Evolutionary conservation across 2,797 vertebrate genomes (phyloP), one percentile per base, ranked within the genome.

Genomic region (Rallus crepitans): DNA sequence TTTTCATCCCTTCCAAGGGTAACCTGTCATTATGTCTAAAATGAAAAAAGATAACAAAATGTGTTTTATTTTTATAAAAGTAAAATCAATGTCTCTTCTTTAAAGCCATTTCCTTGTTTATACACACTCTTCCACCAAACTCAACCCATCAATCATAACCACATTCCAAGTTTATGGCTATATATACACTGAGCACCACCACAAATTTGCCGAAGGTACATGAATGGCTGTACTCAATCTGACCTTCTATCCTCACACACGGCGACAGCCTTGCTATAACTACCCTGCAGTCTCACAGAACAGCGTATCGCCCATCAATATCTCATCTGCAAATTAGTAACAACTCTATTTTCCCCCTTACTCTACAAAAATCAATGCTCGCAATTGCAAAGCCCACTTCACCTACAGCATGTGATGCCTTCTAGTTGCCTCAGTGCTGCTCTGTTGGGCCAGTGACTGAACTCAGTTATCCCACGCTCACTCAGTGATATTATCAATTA

Each of bases 1-100:
- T 59, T 82, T 73, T 47, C 42, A 80, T 66, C 68, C 77, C n/a
- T 77, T 92, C 70, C 80, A 89, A 93, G 61, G 31, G 63, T 84
- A 95, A 92, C 87, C 77, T 73, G 28, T 70, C 83, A 84, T 90
- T 82, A 86, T 52, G 28, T 68, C 59, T 61, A 75, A 80, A 71
- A 23, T 69, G 47, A 60, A 70, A 61, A 69, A 79, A 61, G 9
- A 52, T 86, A 95, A 85, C 66, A 86, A 93, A 93, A 64, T 47
- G 52, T 31, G 24, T 8, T 91, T 95, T 89, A 87, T 94, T 97
- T 94, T 92, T 84, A 42, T 82, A 89, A 91, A 83, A 82, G 70
- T 10, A 94, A 95, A 95, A 96, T 94, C 93, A 66, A 90, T 91
- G 70, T 84, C 53, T 79, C 79, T 71, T 78, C 82, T 95, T 88